These are phyloP conservation scores for Eucera pruinosa DNA, from an alignment of 2,888 invertebrate genomes.

Conservation along the genomic window DNA sequence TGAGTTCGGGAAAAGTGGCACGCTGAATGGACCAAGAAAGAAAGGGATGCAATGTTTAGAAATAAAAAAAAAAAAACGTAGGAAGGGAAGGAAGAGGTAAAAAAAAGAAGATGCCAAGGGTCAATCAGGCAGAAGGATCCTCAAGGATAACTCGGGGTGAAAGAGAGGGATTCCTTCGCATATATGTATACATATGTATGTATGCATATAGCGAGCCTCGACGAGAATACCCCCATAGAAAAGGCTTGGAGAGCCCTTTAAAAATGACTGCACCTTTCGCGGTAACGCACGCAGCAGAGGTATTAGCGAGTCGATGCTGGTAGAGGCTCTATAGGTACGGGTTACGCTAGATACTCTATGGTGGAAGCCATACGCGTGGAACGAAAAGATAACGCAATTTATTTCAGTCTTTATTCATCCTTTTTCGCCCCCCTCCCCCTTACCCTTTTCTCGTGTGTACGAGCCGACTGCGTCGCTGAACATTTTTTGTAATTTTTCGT, in stretches of 20 bases:
- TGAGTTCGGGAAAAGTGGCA: neutral
- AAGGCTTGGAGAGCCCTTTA: slow-evolving; percentile 62
- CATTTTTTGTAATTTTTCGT: slow-evolving; percentile 51
- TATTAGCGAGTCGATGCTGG: slow-evolving; percentile 60
- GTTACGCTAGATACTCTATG: slow-evolving; percentile 37
- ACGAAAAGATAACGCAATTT: slow-evolving; percentile 83
- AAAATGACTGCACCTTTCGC: slow-evolving; percentile 66
- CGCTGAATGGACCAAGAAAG: slow-evolving; percentile 1
- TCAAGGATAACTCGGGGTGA: slow-evolving; percentile 38
- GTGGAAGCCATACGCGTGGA: slow-evolving; percentile 80
- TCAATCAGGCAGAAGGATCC: slow-evolving; percentile 58
- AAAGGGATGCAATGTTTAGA: slow-evolving; percentile 8
- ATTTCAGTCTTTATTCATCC: slow-evolving; percentile 80
- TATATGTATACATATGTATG: slow-evolving; percentile 40
- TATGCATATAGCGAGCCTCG: slow-evolving; percentile 47
- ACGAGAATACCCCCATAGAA: slow-evolving; percentile 65
- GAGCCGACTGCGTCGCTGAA: slow-evolving; percentile 52
- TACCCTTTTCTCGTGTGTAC: slow-evolving; percentile 24
- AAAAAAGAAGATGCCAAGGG: slow-evolving; percentile 50
- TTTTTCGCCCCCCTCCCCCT: slow-evolving; percentile 47
- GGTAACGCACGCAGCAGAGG: slow-evolving; percentile 47
- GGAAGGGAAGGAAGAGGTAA: neutral
- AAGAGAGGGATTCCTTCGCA: slow-evolving; percentile 56
- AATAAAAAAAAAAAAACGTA: neutral
- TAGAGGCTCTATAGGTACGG: slow-evolving; percentile 33